Conservation (phyloP, 2,888 invertebrate genomes). For the Caenorhabditis sp. region DNA sequence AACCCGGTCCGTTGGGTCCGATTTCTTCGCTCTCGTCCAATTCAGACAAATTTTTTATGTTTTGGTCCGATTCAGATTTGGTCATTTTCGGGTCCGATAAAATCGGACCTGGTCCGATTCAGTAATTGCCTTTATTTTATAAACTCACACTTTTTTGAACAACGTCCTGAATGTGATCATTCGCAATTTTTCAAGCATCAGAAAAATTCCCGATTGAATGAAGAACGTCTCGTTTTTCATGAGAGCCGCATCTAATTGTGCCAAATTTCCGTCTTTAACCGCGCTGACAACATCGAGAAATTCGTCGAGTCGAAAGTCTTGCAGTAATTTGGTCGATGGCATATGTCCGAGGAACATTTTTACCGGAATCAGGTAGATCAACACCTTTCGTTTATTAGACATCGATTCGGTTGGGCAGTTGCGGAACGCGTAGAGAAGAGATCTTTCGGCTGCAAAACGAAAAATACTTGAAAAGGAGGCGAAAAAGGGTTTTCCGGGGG, state of each 20-base stretch:
- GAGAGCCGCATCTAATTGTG: conserved; percentile 57
- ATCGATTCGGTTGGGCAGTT: conserved; percentile 81
- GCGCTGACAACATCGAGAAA: conserved; percentile 79
- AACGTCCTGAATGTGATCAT: conserved; percentile 93
- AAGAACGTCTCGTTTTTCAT: conserved; percentile 88
- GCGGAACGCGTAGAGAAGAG: conserved; percentile 88
- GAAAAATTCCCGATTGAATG: conserved; percentile 93
- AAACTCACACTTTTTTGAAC: conserved; percentile 83
- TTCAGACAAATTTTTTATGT: too few species aligned
- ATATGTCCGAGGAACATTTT: conserved; percentile 91
- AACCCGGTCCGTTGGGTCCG: too few species aligned
- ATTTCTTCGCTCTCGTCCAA: too few species aligned
- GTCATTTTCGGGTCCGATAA: too few species aligned
- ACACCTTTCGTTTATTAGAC: conserved; percentile 88
- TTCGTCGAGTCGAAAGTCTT: conserved; percentile 88
- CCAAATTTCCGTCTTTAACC: conserved; percentile 81
- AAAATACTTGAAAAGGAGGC: too few species aligned
- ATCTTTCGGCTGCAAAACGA: conserved; percentile 82
- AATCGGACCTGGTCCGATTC: too few species aligned
- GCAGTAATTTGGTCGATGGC: conserved; percentile 83
- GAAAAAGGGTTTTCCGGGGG: too few species aligned
- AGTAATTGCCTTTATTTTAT: too few species aligned
- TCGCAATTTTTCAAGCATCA: conserved; percentile 94
- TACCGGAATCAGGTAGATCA: conserved; percentile 81
- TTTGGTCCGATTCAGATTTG: too few species aligned